Evolutionary conservation across 2,113 vertebrate species (phyloP).

Genomic region (Peucedramus taeniatus): DNA sequence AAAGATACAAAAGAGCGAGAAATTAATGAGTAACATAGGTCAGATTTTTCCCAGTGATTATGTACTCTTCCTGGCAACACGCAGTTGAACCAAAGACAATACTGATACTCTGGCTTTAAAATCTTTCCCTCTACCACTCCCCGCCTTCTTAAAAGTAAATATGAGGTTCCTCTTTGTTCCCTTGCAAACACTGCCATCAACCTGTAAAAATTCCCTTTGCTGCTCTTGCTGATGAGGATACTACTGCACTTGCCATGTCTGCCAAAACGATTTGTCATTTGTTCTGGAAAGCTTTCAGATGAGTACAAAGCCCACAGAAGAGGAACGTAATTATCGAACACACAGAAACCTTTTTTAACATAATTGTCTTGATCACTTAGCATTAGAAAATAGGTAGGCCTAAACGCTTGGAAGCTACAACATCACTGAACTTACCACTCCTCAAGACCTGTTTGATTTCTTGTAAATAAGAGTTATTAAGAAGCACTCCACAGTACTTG

Average conservation of each 20-base stretch:
- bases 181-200: neutral
- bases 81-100: neutral
- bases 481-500: rapidly evolving
- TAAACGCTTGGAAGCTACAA: neutral
- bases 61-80: neutral
- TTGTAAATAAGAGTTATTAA: neutral
- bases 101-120: neutral
- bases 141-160: neutral
- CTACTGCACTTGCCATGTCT: neutral
- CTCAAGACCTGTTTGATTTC: neutral
- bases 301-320: neutral
- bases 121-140: neutral
- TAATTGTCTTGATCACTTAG: neutral
- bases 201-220: neutral
- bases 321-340: neutral
- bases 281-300: neutral
- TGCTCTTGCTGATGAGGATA: neutral
- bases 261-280: neutral
- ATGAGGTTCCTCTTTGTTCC: neutral
- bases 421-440: neutral
- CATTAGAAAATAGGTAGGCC: neutral
- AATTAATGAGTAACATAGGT: neutral
- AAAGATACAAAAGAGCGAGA: neutral
- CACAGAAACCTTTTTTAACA: neutral
- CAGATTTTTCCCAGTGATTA: neutral